Evolutionary conservation across 2,888 invertebrate genomes (phyloP), one percentile per base, ranked within the genome.

Genomic region (Epistrophe eligans): DNA sequence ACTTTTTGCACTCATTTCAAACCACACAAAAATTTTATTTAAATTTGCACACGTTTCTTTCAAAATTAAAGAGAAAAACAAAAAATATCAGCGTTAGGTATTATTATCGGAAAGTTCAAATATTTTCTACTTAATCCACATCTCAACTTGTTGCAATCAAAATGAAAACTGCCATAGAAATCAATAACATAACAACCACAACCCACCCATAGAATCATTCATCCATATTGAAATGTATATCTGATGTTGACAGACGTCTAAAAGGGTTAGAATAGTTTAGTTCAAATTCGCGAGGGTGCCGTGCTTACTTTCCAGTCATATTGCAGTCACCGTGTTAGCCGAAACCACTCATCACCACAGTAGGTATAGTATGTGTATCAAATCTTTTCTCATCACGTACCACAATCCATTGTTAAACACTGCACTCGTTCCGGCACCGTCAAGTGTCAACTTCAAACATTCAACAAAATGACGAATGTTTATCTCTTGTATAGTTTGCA

Each of bases 1-100:
- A 43, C 40, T 24, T 62, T 62, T 62, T 62, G 64, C 64, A 28
- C 64, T 64, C 64, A 64, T 64, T 64, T 64, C 64, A 3, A 48
- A 32, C 19, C 40, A 40, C 15, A 32, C 4, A 2, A 28, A 1
- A 15, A 15, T 19, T 35, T 10, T 62, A 45, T 17, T 64, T 8
- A 0, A 43, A 17, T 48, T 64, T 64, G 64, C 64, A 45, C 64
- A 64, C 62, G 62, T 45, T 64, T 43, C 62, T 19, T 60, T 4
- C 7, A 10, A 57, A 35, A 35, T 32, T n/a, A 2, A n/a, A n/a
- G n/a, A 32, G 15, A 55, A 15, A 32, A 28, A 15, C 8, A 28
- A 1, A 13, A 7, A 57, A 38, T 3, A 11, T 17, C 7, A 24
- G 15, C 38, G 17, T 40, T 38, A n/a, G n/a, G n/a, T n/a, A n/a